Conservation (phyloP, 2,888 invertebrate genomes). For the Petrophora chlorosata region DNA sequence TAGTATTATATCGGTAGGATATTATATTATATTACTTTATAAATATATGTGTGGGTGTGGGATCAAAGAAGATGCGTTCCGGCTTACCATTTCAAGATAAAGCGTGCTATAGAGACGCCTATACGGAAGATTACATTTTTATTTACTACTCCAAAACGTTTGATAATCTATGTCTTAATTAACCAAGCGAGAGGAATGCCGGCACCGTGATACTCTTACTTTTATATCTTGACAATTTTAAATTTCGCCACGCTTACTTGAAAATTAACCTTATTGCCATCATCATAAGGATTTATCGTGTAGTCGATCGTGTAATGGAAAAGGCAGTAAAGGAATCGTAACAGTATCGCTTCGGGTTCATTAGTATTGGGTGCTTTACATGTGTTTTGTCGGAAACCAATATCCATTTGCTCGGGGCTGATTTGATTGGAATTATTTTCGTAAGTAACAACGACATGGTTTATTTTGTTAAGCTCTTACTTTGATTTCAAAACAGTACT, state of each 20-base stretch:
- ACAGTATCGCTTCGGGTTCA: constrained; percentile 47
- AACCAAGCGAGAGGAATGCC: constrained; percentile 73
- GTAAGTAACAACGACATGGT: constrained; percentile 47
- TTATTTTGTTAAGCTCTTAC: constrained; percentile 12
- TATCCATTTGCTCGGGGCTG: constrained; percentile 72
- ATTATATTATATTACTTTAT: constrained; percentile 68
- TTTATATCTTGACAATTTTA: constrained; percentile 35
- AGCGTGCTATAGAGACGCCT: constrained; percentile 78
- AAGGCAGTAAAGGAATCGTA: constrained; percentile 34
- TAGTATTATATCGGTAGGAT: constrained; percentile 68
- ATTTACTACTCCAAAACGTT: constrained; percentile 81
- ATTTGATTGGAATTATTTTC: constrained; percentile 70
- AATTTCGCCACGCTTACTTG: constrained; percentile 14
- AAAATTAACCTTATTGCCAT: constrained; percentile 32
- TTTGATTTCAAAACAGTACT: too few relatives aligned
- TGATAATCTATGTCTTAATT: constrained; percentile 84
- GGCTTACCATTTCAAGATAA: constrained; percentile 74
- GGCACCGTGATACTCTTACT: constrained; percentile 50
- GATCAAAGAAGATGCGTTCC: constrained; percentile 77
- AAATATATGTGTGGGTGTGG: constrained; percentile 73
- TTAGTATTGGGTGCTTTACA: constrained; percentile 71
- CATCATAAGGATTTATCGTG: constrained; percentile 26
- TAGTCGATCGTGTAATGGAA: constrained; percentile 20
- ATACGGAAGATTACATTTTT: constrained; percentile 79
- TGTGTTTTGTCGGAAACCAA: constrained; percentile 74